Percentiles rank a stretch among this genome's conserved stretches.
Evolutionary conservation across 2,888 invertebrate species (phyloP).

Genomic region (Imbricaverruca yamaguchii): DNA sequence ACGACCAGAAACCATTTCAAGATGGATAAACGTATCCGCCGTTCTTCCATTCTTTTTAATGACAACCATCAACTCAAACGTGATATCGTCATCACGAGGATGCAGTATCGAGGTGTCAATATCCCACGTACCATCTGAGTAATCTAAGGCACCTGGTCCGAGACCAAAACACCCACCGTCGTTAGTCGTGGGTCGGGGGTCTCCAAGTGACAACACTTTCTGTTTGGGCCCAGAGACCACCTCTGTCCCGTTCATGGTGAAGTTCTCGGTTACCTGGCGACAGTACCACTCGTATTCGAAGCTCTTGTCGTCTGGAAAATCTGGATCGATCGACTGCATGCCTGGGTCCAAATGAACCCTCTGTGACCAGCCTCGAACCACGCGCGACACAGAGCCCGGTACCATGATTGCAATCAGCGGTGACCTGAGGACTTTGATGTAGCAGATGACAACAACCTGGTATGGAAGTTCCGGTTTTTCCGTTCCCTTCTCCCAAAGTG

Average conservation of each 20-base stretch:
- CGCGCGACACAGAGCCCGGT: conserved; percentile 36
- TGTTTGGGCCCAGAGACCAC: background rate
- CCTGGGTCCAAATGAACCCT: conserved; percentile 38
- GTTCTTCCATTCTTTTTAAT: background rate
- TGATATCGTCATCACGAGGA: background rate
- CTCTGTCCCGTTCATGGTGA: background rate
- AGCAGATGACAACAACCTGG: conserved; percentile 30
- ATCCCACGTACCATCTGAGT: background rate
- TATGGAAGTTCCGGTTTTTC: background rate
- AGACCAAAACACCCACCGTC: background rate
- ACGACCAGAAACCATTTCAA: conserved; percentile 6
- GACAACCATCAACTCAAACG: background rate
- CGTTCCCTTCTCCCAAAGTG: background rate
- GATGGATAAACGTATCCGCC: background rate
- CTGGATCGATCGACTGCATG: conserved; percentile 41
- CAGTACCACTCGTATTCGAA: conserved; percentile 7
- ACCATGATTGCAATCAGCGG: conserved; percentile 39
- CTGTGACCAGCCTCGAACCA: conserved; percentile 36
- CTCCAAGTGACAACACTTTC: background rate
- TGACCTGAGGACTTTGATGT: conserved; percentile 37
- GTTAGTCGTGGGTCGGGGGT: background rate
- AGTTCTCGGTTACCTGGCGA: background rate
- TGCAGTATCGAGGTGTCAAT: background rate
- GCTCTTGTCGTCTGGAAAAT: conserved; percentile 36
- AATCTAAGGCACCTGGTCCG: background rate